Evolutionary conservation across 2,888 invertebrate genomes (phyloP), one percentile per base, ranked within the genome.

Genomic region (Thelaira solivaga): DNA sequence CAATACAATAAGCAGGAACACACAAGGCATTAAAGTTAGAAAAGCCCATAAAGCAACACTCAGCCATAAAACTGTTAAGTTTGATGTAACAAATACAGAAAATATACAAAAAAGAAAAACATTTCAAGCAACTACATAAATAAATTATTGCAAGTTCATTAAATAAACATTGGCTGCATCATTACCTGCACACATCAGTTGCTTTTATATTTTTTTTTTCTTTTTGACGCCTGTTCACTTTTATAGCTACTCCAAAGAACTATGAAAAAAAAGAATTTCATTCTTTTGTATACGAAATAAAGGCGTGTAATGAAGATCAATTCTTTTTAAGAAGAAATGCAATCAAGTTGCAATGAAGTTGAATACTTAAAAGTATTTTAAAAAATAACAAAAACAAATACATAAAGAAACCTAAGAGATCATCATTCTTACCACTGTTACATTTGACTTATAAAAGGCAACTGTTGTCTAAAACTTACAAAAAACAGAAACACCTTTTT

Each of bases 121-220:
- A 36, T 8, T 39, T 51, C 13, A 51, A 36, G 43, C 61, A 55
- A 62, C 49, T 55, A 61, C 57, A 67, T 75, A 68, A 68, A 75
- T 78, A 74, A 78, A 78, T 74, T 78, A 74, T 78, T 78, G 78
- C 78, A 78, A 78, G 78, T 78, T 74, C 78, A 78, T 78, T 78
- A 78, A 74, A 74, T 74, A 78, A 78, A 78, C 78, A 78, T 78
- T 78, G 78, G 69, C 78, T 71, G 78, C 78, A 74, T 78, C 69
- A 74, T 78, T 69, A 74, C 74, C 49, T n/a, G n/a, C 61, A 61
- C 59, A 64, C 73, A 73, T 65, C 73, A 69, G 22, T 36, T 47
- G 49, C 55, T 39, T 26, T 59, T 20, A 59, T 18, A 24, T n/a
- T n/a, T n/a, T n/a, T n/a, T 34, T 18, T 34, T 7, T 45, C 10